phyloP scores from a whole-genome alignment of 2,113 vertebrate genomes.

The Silurus meridionalis region DNA sequence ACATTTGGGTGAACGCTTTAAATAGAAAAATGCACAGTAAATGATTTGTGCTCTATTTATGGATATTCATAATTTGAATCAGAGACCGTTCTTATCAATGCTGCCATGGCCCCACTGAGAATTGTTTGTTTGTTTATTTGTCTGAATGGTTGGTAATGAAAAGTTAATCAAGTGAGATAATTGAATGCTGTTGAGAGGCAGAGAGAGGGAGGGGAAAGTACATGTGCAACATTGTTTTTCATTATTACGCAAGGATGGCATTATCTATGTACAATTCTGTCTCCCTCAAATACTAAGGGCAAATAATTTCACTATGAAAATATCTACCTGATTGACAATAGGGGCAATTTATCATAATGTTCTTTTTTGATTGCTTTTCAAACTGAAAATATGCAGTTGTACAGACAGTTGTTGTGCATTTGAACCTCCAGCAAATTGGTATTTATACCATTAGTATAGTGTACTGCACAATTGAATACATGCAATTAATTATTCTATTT shows the following conservation, averaged over 20 bases:
- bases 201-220: conserved; percentile 53
- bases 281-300: background rate
- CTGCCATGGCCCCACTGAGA: conserved; percentile 56
- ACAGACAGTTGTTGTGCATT: background rate
- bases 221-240: conserved; percentile 63
- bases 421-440: background rate
- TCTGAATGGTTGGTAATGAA: conserved; percentile 65
- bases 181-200: conserved; percentile 67
- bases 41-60: conserved; percentile 47
- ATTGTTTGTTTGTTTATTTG: conserved; percentile 70
- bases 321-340: conserved; percentile 23
- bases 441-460: background rate
- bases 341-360: conserved; percentile 11
- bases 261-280: conserved; percentile 38
- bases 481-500: background rate
- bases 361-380: conserved; percentile 8
- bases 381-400: background rate
- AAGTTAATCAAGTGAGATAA: conserved; percentile 77
- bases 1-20: conserved; percentile 29
- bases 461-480: background rate
- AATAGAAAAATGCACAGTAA: conserved; percentile 55
- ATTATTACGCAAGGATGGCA: conserved; percentile 49
- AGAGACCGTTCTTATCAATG: conserved; percentile 59
- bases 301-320: conserved; percentile 24
- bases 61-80: conserved; percentile 51